Percentiles rank a stretch among this genome's conserved stretches.
phyloP scores from a whole-genome alignment of 2,888 invertebrate genomes.

The Hipparchia sbordonii region DNA sequence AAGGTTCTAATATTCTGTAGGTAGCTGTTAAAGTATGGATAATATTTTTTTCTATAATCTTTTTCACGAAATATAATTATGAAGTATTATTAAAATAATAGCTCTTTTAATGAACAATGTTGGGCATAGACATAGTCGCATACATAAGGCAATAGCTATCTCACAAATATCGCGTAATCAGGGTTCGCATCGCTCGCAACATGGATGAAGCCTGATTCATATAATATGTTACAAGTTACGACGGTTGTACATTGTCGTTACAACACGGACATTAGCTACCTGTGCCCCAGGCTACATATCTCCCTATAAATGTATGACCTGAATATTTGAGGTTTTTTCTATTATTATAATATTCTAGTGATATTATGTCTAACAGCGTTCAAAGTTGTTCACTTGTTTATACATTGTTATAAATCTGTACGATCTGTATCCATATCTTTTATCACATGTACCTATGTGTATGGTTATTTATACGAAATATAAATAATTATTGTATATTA shows the following conservation, averaged over 20 bases:
- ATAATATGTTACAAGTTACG: conserved; percentile 53
- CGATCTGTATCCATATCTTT: conserved; percentile 77
- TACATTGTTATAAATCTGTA: conserved; percentile 70
- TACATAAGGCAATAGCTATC: neutral
- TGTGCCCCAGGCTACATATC: conserved; percentile 79
- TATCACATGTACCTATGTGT: conserved; percentile 74
- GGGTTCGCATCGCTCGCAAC: conserved; percentile 7
- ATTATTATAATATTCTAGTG: conserved; percentile 74
- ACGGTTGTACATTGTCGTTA: conserved; percentile 69
- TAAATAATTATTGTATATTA: conserved; percentile 72
- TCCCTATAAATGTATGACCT: conserved; percentile 59
- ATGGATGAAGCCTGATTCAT: conserved; percentile 17
- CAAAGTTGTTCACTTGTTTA: conserved; percentile 81
- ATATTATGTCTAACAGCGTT: conserved; percentile 77
- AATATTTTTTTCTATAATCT: neutral
- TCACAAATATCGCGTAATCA: neutral
- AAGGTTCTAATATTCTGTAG: neutral
- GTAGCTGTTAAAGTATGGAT: neutral
- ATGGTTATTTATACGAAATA: conserved; percentile 77
- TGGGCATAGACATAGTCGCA: neutral
- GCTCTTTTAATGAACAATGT: neutral
- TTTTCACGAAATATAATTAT: neutral
- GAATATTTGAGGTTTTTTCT: conserved; percentile 68
- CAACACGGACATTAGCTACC: conserved; percentile 63
- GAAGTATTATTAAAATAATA: neutral